Evolutionary conservation across 1,140 invertebrate species (phyloP), one percentile per base, ranked within the genome.

Genomic region (Propsilocerus akamusi): DNA sequence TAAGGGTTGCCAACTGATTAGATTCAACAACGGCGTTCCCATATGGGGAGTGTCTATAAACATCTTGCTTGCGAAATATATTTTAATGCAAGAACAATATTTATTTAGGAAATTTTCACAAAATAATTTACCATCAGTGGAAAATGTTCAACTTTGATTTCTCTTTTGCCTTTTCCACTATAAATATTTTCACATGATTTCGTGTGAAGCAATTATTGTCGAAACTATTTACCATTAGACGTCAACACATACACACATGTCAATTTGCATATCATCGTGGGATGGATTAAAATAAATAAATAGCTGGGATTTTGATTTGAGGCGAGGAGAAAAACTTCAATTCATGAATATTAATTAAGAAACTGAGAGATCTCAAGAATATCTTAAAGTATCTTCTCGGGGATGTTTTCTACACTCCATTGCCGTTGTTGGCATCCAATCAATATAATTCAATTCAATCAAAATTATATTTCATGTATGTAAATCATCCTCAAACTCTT

Each of bases 391-490:
- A n/a, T n/a, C n/a, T n/a, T n/a, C n/a, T n/a, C n/a, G n/a, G n/a
- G n/a, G n/a, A n/a, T n/a, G n/a, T n/a, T n/a, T n/a, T n/a, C n/a
- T n/a, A n/a, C n/a, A n/a, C n/a, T n/a, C n/a, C n/a, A n/a, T n/a
- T n/a, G n/a, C n/a, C n/a, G n/a, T n/a, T n/a, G 34, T 41, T 41
- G 34, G 22, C 34, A 41, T 41, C 17, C 34, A 41, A 41, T 41
- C 34, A 41, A 41, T 41, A 41, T 41, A 41, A 41, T 41, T 41
- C 17, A 41, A 41, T 41, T 41, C 34, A 41, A 41, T 41, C 34
- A 41, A 41, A 41, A 41, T 41, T 5, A 41, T 41, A 41, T 41
- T 20, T n/a, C n/a, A n/a, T n/a, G n/a, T n/a, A n/a, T n/a, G n/a
- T n/a, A n/a, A n/a, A n/a, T n/a, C n/a, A n/a, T n/a, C n/a, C n/a